Percentiles rank a stretch among this genome's conserved stretches.
Evolutionary conservation across 2,113 vertebrate species (phyloP).

Genomic region (Calyptommatus sinebrachiatus): DNA sequence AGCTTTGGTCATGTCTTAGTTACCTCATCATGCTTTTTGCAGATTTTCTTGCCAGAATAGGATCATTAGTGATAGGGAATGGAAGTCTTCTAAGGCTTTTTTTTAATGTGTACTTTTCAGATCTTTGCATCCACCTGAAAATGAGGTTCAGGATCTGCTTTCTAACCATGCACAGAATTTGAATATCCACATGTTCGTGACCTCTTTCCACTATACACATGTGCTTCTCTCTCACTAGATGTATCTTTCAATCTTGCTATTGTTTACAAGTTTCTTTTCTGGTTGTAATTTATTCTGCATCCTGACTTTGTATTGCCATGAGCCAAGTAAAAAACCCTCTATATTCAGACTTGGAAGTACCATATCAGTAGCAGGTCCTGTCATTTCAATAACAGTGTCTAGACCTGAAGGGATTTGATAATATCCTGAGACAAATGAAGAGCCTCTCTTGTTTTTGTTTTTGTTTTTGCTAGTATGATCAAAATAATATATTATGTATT

Average conservation of each 20-base stretch:
- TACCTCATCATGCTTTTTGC: conserved; percentile 11
- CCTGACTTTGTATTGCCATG: neutral
- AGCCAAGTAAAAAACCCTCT: neutral
- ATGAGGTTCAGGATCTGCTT: conserved; percentile 40
- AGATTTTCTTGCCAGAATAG: neutral
- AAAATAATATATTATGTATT: conserved; percentile 80
- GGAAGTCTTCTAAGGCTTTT: conserved; percentile 7
- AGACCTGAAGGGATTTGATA: conserved; percentile 46
- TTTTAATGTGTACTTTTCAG: conserved; percentile 12
- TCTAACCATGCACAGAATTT: conserved; percentile 39
- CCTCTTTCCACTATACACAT: neutral
- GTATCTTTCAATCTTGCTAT: neutral
- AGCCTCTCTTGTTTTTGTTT: conserved; percentile 63
- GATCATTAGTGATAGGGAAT: conserved; percentile 6
- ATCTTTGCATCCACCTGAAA: conserved; percentile 49
- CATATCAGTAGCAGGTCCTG: conserved; percentile 50
- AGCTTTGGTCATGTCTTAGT: neutral
- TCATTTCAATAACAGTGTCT: conserved; percentile 65
- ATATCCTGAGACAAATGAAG: conserved; percentile 52
- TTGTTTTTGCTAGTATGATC: conserved; percentile 70
- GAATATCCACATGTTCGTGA: conserved; percentile 28
- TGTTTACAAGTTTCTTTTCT: neutral
- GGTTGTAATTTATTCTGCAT: conserved; percentile 23
- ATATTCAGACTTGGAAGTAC: conserved; percentile 42
- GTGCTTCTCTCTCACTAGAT: neutral